These are phyloP conservation scores for Aplodontia rufa DNA, from an alignment of 2,113 vertebrate genomes.

Conservation along the genomic window DNA sequence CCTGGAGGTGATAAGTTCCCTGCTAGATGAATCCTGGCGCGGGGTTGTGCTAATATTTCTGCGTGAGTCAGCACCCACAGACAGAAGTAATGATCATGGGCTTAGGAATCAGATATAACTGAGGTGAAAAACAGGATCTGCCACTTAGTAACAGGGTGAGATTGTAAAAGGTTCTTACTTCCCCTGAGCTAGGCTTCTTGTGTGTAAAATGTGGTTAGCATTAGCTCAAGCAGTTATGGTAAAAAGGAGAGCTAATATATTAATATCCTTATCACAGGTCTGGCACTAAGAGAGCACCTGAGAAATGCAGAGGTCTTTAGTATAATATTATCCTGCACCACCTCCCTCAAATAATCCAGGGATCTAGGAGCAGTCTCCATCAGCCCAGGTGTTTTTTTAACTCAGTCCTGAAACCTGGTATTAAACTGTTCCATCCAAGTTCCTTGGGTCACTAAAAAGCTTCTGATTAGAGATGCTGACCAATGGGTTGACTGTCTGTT, in stretches of 20 bases:
- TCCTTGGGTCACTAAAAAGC: background rate
- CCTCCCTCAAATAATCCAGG: background rate
- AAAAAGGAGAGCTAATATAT: background rate
- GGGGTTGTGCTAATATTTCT: background rate
- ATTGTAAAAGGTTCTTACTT: background rate
- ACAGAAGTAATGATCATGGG: background rate
- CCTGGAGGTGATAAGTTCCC: background rate
- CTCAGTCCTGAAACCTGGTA: background rate
- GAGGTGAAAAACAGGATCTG: background rate
- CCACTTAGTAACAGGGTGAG: background rate
- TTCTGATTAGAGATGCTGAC: background rate
- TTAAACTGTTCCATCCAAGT: background rate
- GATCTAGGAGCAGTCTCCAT: background rate
- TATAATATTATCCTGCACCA: accelerated
- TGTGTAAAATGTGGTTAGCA: background rate
- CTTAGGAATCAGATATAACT: background rate
- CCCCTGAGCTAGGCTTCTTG: background rate
- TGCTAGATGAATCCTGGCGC: background rate
- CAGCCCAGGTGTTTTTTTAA: background rate
- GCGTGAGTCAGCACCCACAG: background rate
- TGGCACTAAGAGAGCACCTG: background rate
- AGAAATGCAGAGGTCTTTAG: background rate
- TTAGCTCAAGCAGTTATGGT: background rate
- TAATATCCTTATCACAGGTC: background rate
- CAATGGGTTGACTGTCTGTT: background rate